Evolutionary conservation across 2,888 invertebrate species (phyloP).

Genomic region (Polymixis lichenea): DNA sequence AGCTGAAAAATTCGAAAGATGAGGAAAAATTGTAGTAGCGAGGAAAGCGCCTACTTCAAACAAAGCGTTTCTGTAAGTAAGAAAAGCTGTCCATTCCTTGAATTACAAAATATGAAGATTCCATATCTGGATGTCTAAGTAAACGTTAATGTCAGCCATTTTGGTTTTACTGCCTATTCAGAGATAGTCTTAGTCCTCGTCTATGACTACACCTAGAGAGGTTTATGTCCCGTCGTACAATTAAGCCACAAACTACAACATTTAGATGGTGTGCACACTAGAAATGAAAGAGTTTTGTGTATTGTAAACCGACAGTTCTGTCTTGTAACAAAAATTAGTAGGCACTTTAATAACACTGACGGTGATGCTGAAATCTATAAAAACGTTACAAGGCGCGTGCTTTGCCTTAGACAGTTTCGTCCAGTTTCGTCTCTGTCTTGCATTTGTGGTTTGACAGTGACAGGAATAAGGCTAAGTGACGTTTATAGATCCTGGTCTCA

Average conservation of each 20-base stretch:
- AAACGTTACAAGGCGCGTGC: neutral
- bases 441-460: neutral
- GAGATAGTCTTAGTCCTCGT: constrained; percentile 4
- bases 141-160: constrained; percentile 17
- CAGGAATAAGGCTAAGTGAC: neutral
- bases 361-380: neutral
- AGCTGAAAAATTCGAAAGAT: neutral
- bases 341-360: no score
- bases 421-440: neutral
- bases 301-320: neutral
- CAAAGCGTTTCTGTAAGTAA: neutral
- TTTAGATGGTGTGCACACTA: constrained; percentile 10
- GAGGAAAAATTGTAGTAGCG: neutral
- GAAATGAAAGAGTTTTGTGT: neutral
- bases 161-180: constrained; percentile 31
- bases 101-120: constrained; percentile 12
- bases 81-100: neutral
- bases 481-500: no score
- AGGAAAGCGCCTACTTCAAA: neutral
- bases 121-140: constrained; percentile 8
- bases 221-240: constrained; percentile 37
- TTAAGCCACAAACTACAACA: constrained; percentile 17
- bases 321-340: neutral
- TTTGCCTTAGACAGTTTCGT: neutral
- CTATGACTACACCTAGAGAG: constrained; percentile 12